Evolutionary conservation across 2,888 invertebrate species (phyloP).

Genomic region (Caradrina kadenii): DNA sequence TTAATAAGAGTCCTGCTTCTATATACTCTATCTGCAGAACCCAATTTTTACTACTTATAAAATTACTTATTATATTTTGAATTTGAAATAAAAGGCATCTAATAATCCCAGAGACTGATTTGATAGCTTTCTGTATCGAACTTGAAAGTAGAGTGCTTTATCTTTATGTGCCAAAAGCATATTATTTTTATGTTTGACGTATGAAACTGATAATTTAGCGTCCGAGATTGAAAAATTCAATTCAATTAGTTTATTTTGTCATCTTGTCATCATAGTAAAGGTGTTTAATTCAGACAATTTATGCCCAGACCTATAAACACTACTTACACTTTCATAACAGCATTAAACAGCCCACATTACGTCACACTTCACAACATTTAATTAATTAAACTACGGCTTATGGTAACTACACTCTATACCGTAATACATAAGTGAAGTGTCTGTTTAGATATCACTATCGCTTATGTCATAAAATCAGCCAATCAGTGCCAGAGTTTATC

Average conservation of each 20-base stretch:
- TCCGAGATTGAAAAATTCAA: no score
- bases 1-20: no score
- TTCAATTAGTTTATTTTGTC: background rate
- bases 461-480: slow-evolving; percentile 67
- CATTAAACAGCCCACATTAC: slow-evolving; percentile 9
- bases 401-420: slow-evolving; percentile 39
- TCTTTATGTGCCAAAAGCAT: no score
- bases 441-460: slow-evolving; percentile 58
- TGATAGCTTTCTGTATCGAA: no score
- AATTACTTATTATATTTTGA: no score
- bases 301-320: background rate
- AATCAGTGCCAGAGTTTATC: slow-evolving; percentile 75
- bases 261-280: background rate
- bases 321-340: slow-evolving; percentile 28
- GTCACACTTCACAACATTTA: slow-evolving; percentile 39
- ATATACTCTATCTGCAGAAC: no score
- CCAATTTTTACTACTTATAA: no score
- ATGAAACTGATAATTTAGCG: no score
- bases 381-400: slow-evolving; percentile 56
- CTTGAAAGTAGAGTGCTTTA: no score
- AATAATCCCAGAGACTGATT: no score
- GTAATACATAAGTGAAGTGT: slow-evolving; percentile 54
- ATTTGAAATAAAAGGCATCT: no score
- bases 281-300: background rate
- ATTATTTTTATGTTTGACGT: no score